Base-by-base conservation (phyloP, 1,140 invertebrate species). In the Pantala flavescens region DNA sequence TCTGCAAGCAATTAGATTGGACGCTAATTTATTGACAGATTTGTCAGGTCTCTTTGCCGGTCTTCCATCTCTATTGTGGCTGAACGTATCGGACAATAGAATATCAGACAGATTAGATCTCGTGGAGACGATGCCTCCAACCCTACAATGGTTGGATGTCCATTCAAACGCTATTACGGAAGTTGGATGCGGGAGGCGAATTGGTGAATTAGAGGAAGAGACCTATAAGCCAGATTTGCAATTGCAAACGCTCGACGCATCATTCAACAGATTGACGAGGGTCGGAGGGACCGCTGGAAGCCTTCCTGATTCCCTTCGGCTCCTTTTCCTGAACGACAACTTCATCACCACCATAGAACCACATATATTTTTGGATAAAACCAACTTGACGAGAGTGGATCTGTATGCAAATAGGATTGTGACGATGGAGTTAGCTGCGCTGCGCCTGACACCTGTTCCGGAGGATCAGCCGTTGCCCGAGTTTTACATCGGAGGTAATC, bases 81-180 rank as follows among this genome's bases (percentile, higher is more conserved):
- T 96, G 49, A 96, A 96, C 82, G 85, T 95, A n/a, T 94, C 93
- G 0, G 91, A 94, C 83, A 96, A 96, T 85, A 73, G 74, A 70
- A 63, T 63, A 19, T 63, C 49, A 16, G 49, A 63, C n/a, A 63
- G 49, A 21, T 63, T 63, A 63, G 91, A 93, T 85, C 84, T 96
- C 79, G 89, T 93, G 71, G 92, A 92, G 19, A 93, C 94, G 81
- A 89, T 96, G 76, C 93, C 93, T 12, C 88, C 87, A 71, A 93
- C 93, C 81, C 84, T 96, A 71, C 94, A 95, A 82, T 96, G 93
- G 92, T 84, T 96, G 79, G 93, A 96, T 81, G 90, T 96, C 78
- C 93, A 94, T 80, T 88, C 91, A 55, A 96, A 96, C 81, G 92
- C 90, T 78, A 93, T 96, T 79, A 91, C 93, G 82, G 89, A 89